Evolutionary conservation across 2,113 vertebrate genomes (phyloP).

Genomic region (Dinomys branickii): DNA sequence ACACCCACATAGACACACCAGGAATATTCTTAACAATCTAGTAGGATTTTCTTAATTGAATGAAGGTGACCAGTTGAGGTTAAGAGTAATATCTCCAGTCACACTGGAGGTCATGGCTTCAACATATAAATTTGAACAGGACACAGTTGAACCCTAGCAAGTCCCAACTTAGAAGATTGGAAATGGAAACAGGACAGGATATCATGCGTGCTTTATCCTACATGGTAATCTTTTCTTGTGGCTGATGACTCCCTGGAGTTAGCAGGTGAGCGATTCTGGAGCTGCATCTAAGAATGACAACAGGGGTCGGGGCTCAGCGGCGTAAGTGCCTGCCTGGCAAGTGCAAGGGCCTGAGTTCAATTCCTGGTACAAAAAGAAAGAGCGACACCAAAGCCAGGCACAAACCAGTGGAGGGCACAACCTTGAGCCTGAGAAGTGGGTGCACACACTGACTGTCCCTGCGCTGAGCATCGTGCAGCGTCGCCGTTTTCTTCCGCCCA

Average conservation of each 20-base stretch:
- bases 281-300: not conserved
- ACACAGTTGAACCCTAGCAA: not conserved
- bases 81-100: not conserved
- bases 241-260: not conserved
- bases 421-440: rapidly evolving
- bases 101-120: not conserved
- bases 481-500: too few species aligned
- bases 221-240: not conserved
- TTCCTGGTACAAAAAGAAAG: too few species aligned
- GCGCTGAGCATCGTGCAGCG: rapidly evolving
- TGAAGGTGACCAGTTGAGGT: not conserved
- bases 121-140: rapidly evolving
- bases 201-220: not conserved
- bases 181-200: not conserved
- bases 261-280: not conserved
- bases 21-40: not conserved
- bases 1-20: not conserved
- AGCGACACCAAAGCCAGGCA: not conserved
- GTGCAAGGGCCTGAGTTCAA: too few species aligned
- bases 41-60: not conserved
- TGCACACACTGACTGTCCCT: not conserved
- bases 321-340: too few species aligned
- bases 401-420: rapidly evolving
- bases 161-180: not conserved
- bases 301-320: too few species aligned